A percentile compares a stretch with the other conserved stretches of the same genome.
These are phyloP conservation scores for Drosophila orena DNA, from an alignment of 1,140 invertebrate species.

Conservation along the genomic window DNA sequence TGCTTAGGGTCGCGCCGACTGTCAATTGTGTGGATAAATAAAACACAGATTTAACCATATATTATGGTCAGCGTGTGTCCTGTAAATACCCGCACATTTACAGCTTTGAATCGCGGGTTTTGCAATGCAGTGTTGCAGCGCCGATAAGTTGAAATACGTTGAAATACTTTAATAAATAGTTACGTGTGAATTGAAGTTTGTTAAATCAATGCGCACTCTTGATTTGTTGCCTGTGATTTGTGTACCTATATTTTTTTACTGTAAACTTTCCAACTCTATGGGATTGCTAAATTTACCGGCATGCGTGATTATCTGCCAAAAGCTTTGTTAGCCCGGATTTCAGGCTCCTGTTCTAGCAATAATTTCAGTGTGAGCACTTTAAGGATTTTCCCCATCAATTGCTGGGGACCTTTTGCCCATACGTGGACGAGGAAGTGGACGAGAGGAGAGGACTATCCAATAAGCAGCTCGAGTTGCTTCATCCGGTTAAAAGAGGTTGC, in stretches of 20 bases:
- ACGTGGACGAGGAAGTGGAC: neutral
- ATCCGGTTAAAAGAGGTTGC: slow-evolving; percentile 33
- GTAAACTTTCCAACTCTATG: neutral
- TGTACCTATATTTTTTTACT: too few species aligned
- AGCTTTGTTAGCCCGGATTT: neutral
- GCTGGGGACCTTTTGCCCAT: slow-evolving; percentile 15
- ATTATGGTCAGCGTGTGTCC: slow-evolving; percentile 50
- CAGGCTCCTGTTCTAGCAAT: slow-evolving; percentile 13
- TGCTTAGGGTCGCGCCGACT: slow-evolving; percentile 67
- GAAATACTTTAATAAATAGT: slow-evolving; percentile 39
- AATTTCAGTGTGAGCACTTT: slow-evolving; percentile 40
- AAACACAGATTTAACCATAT: slow-evolving; percentile 73
- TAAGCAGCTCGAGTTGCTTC: slow-evolving; percentile 68
- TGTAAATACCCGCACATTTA: slow-evolving; percentile 40
- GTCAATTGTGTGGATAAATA: slow-evolving; percentile 76
- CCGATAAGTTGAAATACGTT: slow-evolving; percentile 38
- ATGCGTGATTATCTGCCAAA: neutral
- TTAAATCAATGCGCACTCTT: slow-evolving; percentile 35
- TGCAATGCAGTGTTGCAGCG: neutral
- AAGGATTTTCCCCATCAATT: slow-evolving; percentile 53
- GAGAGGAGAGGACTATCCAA: slow-evolving; percentile 39
- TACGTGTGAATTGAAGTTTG: slow-evolving; percentile 42
- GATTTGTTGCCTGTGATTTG: too few species aligned
- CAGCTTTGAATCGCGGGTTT: neutral
- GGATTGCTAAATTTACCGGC: neutral